phyloP scores from a whole-genome alignment of 2,797 vertebrate species.

The Petrocephalus sullivani region DNA sequence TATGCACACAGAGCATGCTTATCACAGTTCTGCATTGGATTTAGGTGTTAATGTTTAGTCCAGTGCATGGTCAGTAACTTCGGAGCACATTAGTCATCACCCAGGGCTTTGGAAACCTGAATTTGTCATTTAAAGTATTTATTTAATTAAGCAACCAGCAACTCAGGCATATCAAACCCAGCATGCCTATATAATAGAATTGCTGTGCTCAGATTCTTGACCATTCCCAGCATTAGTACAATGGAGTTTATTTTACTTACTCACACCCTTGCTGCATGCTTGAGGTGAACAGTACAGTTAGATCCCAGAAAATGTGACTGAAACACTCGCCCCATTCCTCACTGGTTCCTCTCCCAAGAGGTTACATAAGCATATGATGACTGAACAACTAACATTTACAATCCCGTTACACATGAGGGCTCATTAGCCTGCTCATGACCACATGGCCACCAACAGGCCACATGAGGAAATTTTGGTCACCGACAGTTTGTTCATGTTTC shows the following conservation, averaged over 20 bases:
- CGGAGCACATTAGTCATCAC: neutral
- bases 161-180: neutral
- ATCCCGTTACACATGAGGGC: neutral
- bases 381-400: neutral
- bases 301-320: neutral
- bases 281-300: neutral
- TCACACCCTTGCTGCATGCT: neutral
- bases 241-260: neutral
- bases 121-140: neutral
- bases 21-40: neutral
- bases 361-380: neutral
- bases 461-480: neutral
- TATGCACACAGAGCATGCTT: neutral
- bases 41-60: neutral
- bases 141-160: neutral
- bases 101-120: neutral
- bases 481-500: neutral
- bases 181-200: neutral
- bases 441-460: neutral
- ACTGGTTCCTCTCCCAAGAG: neutral
- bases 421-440: neutral
- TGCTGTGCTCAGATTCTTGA: neutral
- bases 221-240: neutral
- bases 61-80: too few relatives aligned
- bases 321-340: neutral